These are phyloP conservation scores for Heliconius ethilla DNA, from an alignment of 2,888 invertebrate species.

Conservation along the genomic window DNA sequence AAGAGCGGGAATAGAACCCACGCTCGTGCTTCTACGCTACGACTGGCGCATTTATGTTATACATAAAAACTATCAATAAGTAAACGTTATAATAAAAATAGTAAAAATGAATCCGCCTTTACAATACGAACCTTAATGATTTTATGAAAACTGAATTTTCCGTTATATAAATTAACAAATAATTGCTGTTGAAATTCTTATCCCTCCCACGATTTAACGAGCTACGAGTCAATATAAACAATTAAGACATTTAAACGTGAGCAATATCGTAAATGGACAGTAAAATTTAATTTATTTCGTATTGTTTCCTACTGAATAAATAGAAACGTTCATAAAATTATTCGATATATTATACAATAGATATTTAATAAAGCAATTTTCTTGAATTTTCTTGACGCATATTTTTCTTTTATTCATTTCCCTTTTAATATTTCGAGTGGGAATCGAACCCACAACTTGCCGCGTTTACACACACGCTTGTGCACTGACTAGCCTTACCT, in stretches of 20 bases:
- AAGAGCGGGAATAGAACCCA: too few relatives aligned
- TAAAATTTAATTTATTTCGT: constrained; percentile 13
- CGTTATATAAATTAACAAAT: too few relatives aligned
- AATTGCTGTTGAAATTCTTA: too few relatives aligned
- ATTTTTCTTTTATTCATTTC: too few relatives aligned
- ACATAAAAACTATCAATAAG: not conserved
- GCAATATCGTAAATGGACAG: constrained; percentile 17
- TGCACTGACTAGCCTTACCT: too few relatives aligned
- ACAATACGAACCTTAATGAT: not conserved
- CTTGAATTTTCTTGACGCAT: too few relatives aligned
- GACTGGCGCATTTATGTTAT: too few relatives aligned
- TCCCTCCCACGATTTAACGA: not conserved
- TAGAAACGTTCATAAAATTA: not conserved
- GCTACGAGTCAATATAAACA: constrained; percentile 10
- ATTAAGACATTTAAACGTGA: constrained; percentile 16
- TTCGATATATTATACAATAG: not conserved
- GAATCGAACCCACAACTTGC: too few relatives aligned
- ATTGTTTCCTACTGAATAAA: not conserved
- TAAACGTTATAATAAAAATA: not conserved
- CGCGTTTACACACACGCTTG: too few relatives aligned
- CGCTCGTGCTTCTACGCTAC: too few relatives aligned
- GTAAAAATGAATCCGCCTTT: not conserved
- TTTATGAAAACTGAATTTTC: too few relatives aligned
- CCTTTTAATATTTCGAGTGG: too few relatives aligned
- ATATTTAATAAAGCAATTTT: not conserved